Percentiles rank a stretch among this genome's conserved stretches.
Evolutionary conservation across 2,888 invertebrate species (phyloP).

Genomic region (Oligia strigilis): DNA sequence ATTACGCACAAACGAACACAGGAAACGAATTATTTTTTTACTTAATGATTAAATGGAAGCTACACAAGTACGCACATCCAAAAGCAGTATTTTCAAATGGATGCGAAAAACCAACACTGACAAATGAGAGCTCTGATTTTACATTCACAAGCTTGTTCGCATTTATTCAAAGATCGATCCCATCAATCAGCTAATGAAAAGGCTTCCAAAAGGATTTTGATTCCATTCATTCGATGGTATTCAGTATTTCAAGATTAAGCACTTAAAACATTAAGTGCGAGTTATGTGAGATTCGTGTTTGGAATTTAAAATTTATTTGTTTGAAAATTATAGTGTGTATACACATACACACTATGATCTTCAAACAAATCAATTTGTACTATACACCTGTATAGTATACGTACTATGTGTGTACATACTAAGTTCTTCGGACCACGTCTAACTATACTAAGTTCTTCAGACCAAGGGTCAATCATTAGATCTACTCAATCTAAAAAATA

Average conservation of each 20-base stretch:
- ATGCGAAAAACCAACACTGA: slow-evolving; percentile 68
- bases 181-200: slow-evolving; percentile 77
- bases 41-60: slow-evolving; percentile 59
- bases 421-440: neutral
- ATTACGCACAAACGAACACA: slow-evolving; percentile 10
- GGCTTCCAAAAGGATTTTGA: slow-evolving; percentile 71
- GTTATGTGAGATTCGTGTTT: slow-evolving; percentile 39
- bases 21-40: slow-evolving; percentile 40
- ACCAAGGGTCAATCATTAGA: neutral
- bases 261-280: slow-evolving; percentile 57
- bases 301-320: neutral
- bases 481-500: neutral
- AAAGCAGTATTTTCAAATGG: slow-evolving; percentile 56
- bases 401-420: no score
- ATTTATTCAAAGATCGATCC: slow-evolving; percentile 70
- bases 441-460: neutral
- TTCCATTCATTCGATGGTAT: slow-evolving; percentile 69
- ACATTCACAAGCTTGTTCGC: slow-evolving; percentile 71
- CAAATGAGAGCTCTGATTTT: slow-evolving; percentile 71
- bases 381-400: no score
- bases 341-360: no score
- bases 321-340: slow-evolving; percentile 1
- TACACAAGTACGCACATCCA: slow-evolving; percentile 31
- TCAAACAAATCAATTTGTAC: no score
- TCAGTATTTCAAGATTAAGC: slow-evolving; percentile 68